Evolutionary conservation across 2,888 invertebrate genomes (phyloP).

Genomic region (Macropis europaea): DNA sequence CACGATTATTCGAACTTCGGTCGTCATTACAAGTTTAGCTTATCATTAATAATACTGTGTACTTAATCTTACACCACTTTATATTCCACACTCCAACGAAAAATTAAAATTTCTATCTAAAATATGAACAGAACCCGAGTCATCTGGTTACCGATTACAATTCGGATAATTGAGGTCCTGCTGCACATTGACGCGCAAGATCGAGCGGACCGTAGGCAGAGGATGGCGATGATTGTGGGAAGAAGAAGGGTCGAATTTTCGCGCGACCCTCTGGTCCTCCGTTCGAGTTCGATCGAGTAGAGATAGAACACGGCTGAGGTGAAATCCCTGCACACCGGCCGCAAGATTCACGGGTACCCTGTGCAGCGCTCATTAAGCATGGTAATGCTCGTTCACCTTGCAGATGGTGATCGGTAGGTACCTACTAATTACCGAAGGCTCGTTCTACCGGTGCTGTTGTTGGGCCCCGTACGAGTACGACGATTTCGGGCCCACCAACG

Average conservation of each 20-base stretch:
- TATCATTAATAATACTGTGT: too few relatives aligned
- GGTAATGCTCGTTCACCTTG: constrained; percentile 69
- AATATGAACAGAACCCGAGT: too few relatives aligned
- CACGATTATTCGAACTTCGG: too few relatives aligned
- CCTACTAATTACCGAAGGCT: constrained; percentile 76
- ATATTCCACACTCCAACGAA: too few relatives aligned
- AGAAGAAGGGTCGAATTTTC: constrained; percentile 45
- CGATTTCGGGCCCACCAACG: constrained; percentile 67
- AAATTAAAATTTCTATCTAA: too few relatives aligned
- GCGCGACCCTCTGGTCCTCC: constrained; percentile 28
- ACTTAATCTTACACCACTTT: too few relatives aligned
- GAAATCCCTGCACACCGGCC: constrained; percentile 44
- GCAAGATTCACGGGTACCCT: constrained; percentile 36
- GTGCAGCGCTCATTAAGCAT: constrained; percentile 69
- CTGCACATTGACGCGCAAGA: too few relatives aligned
- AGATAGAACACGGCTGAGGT: constrained; percentile 55
- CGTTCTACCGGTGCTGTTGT: constrained; percentile 58
- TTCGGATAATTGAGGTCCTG: too few relatives aligned
- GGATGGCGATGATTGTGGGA: too few relatives aligned
- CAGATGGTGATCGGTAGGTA: constrained; percentile 72
- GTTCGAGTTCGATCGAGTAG: constrained; percentile 39
- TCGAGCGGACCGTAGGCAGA: too few relatives aligned
- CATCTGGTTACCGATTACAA: too few relatives aligned
- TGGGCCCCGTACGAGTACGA: constrained; percentile 37
- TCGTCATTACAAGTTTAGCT: too few relatives aligned